These are phyloP conservation scores for Pediacus dermestoides DNA, from an alignment of 2,888 invertebrate species.

Conservation along the genomic window DNA sequence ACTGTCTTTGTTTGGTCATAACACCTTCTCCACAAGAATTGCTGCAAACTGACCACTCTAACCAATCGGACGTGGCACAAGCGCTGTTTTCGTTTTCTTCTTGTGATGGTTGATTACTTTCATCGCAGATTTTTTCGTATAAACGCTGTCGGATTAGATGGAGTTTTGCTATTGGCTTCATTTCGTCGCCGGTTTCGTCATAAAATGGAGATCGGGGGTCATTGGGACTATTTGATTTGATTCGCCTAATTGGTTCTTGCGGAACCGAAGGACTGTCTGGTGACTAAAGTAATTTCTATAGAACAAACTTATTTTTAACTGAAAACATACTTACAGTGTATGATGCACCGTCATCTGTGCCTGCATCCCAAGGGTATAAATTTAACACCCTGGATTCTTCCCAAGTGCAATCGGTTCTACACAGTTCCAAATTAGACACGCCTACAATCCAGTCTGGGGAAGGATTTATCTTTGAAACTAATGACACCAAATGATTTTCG, in stretches of 20 bases:
- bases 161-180: constrained; percentile 83
- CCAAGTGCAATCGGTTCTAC: constrained; percentile 86
- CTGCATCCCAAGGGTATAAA: constrained; percentile 90
- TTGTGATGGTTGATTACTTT: constrained; percentile 52
- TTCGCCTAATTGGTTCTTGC: constrained; percentile 73
- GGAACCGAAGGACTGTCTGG: constrained; percentile 78
- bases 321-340: constrained; percentile 60
- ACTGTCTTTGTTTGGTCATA: constrained; percentile 46
- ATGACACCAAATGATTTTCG: constrained; percentile 84
- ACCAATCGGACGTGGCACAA: constrained; percentile 26
- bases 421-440: constrained; percentile 83
- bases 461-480: constrained; percentile 90
- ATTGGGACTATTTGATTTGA: constrained; percentile 79
- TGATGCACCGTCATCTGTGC: constrained; percentile 83
- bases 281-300: too few species aligned
- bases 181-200: constrained; percentile 66
- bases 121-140: constrained; percentile 71
- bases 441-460: constrained; percentile 98
- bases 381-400: constrained; percentile 72
- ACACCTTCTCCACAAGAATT: constrained; percentile 47
- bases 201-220: constrained; percentile 87
- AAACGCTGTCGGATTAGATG: constrained; percentile 72
- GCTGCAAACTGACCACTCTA: constrained; percentile 49
- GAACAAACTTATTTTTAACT: too few species aligned
- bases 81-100: constrained; percentile 11